phyloP scores from a whole-genome alignment of 2,113 vertebrate genomes.

The Podilymbus podiceps region DNA sequence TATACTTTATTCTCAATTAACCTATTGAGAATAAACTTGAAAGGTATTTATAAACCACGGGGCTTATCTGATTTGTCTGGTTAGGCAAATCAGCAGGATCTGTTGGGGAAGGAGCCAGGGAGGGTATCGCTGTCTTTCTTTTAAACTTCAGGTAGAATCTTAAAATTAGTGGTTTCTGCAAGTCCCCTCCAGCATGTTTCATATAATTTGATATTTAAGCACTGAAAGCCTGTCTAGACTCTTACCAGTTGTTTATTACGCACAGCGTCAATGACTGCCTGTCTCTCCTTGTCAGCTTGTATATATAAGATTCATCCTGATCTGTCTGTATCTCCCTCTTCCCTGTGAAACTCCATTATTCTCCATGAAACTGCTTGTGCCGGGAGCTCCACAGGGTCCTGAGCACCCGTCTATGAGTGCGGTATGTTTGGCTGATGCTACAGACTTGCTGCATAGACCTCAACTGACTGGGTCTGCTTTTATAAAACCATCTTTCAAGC shows the following conservation, averaged over 20 bases:
- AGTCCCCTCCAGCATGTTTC: not conserved
- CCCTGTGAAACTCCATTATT: not conserved
- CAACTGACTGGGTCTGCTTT: not conserved
- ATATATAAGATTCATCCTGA: not conserved
- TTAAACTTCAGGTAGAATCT: not conserved
- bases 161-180: not conserved
- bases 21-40: not conserved
- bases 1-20: not conserved
- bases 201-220: not conserved
- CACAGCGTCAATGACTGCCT: not conserved
- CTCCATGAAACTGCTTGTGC: not conserved
- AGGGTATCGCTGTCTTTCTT: not conserved
- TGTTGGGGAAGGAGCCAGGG: not conserved
- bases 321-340: not conserved
- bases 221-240: slow-evolving; percentile 1
- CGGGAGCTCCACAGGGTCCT: not conserved
- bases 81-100: not conserved
- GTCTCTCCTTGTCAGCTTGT: not conserved
- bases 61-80: not conserved
- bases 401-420: fast-evolving
- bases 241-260: not conserved
- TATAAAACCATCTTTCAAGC: not conserved
- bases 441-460: not conserved
- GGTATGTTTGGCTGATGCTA: not conserved
- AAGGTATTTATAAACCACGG: not conserved